phyloP scores from a whole-genome alignment of 2,888 invertebrate genomes.

The Lordiphosa fenestrarum region DNA sequence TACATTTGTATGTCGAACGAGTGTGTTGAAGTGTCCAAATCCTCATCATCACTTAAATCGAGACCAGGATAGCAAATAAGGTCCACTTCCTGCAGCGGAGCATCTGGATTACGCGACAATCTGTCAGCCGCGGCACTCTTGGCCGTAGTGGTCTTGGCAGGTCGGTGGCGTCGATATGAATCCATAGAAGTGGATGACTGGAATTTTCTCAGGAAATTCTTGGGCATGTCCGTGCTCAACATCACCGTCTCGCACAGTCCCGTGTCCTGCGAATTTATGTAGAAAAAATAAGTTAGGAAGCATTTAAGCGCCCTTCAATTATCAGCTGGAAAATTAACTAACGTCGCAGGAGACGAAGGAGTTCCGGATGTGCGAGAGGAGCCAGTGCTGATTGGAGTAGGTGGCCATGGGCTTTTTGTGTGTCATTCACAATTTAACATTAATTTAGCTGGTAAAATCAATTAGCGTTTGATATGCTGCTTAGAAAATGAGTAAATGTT shows the following conservation, averaged over 20 bases:
- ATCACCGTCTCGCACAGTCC: conserved; percentile 96
- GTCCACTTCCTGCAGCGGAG: conserved; percentile 76
- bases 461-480: no score
- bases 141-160: conserved; percentile 28
- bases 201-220: conserved; percentile 82
- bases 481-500: no score
- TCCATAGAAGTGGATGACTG: conserved; percentile 29
- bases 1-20: conserved; percentile 90
- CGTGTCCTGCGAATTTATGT: no score
- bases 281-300: no score
- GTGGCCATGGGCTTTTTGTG: no score
- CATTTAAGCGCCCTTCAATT: no score
- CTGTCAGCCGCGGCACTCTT: conserved; percentile 31
- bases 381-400: conserved; percentile 96
- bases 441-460: no score
- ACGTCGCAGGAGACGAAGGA: conserved; percentile 97
- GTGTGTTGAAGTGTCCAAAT: conserved; percentile 84
- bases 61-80: conserved; percentile 88
- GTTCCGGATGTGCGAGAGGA: conserved; percentile 94
- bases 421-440: no score
- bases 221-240: conserved; percentile 88
- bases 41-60: conserved; percentile 90
- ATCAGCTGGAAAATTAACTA: no score
- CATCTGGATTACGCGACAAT: conserved; percentile 67
- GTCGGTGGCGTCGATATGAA: conserved; percentile 24